Conservation (phyloP, 1,140 invertebrate species). For the Maconellicoccus hirsutus region DNA sequence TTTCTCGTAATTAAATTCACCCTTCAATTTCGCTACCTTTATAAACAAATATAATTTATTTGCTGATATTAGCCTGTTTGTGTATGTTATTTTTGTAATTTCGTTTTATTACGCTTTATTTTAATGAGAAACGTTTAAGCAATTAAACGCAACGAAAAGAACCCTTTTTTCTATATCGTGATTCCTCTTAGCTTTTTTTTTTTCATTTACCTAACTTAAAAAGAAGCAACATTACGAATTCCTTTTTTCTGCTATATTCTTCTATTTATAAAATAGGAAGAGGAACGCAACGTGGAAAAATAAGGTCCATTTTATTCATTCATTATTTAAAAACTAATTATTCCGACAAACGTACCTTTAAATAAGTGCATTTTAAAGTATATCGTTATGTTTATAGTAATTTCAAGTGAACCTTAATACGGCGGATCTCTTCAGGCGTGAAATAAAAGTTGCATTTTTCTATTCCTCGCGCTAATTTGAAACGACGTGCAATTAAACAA, state of each 20-base stretch:
- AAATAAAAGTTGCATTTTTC: neutral
- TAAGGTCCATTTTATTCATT: slow-evolving; percentile 14
- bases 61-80: neutral
- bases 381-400: neutral
- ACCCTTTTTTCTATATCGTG: neutral
- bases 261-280: too few relatives aligned
- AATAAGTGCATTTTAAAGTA: neutral
- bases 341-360: neutral
- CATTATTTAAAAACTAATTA: slow-evolving; percentile 19
- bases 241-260: neutral
- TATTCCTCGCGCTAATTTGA: too few relatives aligned
- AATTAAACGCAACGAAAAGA: slow-evolving; percentile 3
- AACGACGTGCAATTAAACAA: too few relatives aligned
- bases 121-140: slow-evolving; percentile 16
- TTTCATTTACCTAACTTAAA: neutral
- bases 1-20: neutral
- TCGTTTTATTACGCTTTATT: slow-evolving; percentile 14
- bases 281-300: neutral
- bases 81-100: neutral
- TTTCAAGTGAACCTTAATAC: neutral
- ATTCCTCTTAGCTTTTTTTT: neutral
- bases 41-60: too few relatives aligned
- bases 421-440: neutral
- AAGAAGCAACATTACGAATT: slow-evolving; percentile 1
- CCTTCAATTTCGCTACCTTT: neutral